phyloP scores from a whole-genome alignment of 2,797 vertebrate genomes.

The Podargus strigoides region DNA sequence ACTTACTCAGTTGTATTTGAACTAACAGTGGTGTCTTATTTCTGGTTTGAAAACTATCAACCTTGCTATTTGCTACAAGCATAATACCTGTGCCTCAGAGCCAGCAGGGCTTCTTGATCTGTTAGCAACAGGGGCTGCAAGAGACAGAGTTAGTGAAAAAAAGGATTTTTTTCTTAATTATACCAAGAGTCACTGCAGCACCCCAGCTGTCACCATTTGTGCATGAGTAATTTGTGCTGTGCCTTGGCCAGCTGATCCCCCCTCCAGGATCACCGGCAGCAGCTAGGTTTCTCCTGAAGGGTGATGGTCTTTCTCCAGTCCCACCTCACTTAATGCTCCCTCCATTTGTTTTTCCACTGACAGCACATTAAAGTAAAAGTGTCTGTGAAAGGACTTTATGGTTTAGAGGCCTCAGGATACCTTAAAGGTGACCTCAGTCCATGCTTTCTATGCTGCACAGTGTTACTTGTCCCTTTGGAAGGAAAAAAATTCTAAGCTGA shows the following conservation, averaged over 20 bases:
- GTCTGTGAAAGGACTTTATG: not conserved
- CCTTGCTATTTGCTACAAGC: not conserved
- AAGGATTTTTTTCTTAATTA: not conserved
- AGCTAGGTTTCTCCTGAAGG: not conserved
- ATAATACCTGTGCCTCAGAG: not conserved
- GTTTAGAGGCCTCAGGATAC: not conserved
- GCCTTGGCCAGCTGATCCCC: not conserved
- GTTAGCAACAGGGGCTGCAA: not conserved
- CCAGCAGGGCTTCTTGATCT: not conserved
- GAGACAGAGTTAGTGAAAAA: not conserved
- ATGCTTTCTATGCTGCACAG: not conserved
- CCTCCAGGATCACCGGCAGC: not conserved
- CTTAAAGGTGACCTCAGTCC: not conserved
- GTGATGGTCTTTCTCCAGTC: slow-evolving; percentile 10
- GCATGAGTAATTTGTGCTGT: not conserved
- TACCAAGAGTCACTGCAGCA: not conserved
- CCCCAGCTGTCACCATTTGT: no score
- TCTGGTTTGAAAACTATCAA: not conserved
- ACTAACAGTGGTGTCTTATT: not conserved
- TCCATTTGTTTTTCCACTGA: not conserved
- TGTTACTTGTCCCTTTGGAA: not conserved
- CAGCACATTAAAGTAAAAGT: slow-evolving; percentile 5
- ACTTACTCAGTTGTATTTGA: not conserved
- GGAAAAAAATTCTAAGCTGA: not conserved
- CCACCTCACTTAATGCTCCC: not conserved